A percentile compares a stretch with the other conserved stretches of the same genome.
Evolutionary conservation across 2,888 invertebrate genomes (phyloP).

Genomic region (Andrena chrysosceles): DNA sequence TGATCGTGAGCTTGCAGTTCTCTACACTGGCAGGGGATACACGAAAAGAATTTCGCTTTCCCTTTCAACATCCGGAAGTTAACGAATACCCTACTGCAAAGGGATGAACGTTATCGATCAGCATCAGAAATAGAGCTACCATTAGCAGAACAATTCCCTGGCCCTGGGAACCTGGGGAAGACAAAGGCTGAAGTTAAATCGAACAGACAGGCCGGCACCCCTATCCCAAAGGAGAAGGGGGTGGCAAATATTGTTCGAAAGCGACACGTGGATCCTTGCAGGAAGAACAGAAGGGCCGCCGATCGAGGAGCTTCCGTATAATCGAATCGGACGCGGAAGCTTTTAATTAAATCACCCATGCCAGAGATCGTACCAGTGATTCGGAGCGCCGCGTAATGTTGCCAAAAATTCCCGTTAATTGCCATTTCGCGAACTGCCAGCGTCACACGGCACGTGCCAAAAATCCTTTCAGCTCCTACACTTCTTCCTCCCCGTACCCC

Average conservation of each 20-base stretch:
- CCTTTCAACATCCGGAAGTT: no score
- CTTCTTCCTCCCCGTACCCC: neutral
- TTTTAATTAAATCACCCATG: slow-evolving; percentile 33
- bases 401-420: slow-evolving; percentile 63
- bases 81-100: no score
- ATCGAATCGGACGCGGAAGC: slow-evolving; percentile 10
- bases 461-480: slow-evolving; percentile 44
- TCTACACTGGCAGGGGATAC: no score
- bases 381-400: slow-evolving; percentile 49
- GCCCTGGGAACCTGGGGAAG: no score
- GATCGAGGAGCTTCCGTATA: neutral
- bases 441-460: slow-evolving; percentile 59
- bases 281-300: neutral
- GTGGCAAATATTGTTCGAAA: slow-evolving; percentile 1
- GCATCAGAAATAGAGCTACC: no score
- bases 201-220: no score
- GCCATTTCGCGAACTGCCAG: slow-evolving; percentile 37
- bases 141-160: no score
- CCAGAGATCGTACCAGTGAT: neutral
- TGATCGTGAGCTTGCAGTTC: no score
- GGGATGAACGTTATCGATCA: no score
- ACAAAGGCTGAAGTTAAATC: no score
- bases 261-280: neutral
- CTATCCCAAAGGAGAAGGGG: no score
- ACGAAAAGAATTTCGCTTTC: no score